A percentile compares a stretch with the other conserved stretches of the same genome.
These are phyloP conservation scores for Sebastolobus altivelis DNA, from an alignment of 2,797 vertebrate genomes.

Conservation along the genomic window DNA sequence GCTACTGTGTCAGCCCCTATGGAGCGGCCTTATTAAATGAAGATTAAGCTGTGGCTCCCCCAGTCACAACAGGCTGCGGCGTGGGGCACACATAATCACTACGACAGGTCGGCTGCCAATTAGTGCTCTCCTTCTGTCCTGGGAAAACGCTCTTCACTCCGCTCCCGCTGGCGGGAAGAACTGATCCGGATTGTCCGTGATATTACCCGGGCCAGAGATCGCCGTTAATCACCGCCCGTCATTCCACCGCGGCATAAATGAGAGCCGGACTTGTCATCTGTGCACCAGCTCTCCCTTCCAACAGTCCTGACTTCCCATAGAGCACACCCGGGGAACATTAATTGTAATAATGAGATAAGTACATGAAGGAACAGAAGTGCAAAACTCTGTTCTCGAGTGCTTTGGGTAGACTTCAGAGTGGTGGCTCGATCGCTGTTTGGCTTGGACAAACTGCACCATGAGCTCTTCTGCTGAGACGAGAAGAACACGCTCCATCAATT, in stretches of 20 bases:
- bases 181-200: slow-evolving; percentile 78
- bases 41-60: slow-evolving; percentile 83
- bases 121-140: slow-evolving; percentile 82
- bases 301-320: slow-evolving; percentile 43
- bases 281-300: slow-evolving; percentile 47
- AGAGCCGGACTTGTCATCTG: slow-evolving; percentile 69
- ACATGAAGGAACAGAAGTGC: slow-evolving; percentile 48
- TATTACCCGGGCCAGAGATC: slow-evolving; percentile 78
- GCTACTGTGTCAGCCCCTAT: slow-evolving; percentile 80
- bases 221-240: slow-evolving; percentile 75
- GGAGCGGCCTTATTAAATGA: slow-evolving; percentile 86
- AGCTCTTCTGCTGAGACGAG: slow-evolving; percentile 55
- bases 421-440: slow-evolving; percentile 58
- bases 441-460: slow-evolving; percentile 58
- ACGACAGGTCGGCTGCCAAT: slow-evolving; percentile 82
- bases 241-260: slow-evolving; percentile 67
- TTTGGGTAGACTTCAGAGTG: slow-evolving; percentile 38
- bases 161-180: slow-evolving; percentile 78
- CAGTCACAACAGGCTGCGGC: slow-evolving; percentile 81
- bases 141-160: slow-evolving; percentile 77
- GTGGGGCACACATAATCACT: slow-evolving; percentile 80
- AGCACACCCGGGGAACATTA: slow-evolving; percentile 51
- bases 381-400: slow-evolving; percentile 44
- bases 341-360: slow-evolving; percentile 68
- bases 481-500: slow-evolving; percentile 72